These are phyloP conservation scores for Dinocampus coccinellae DNA, from an alignment of 2,888 invertebrate genomes.

Conservation along the genomic window DNA sequence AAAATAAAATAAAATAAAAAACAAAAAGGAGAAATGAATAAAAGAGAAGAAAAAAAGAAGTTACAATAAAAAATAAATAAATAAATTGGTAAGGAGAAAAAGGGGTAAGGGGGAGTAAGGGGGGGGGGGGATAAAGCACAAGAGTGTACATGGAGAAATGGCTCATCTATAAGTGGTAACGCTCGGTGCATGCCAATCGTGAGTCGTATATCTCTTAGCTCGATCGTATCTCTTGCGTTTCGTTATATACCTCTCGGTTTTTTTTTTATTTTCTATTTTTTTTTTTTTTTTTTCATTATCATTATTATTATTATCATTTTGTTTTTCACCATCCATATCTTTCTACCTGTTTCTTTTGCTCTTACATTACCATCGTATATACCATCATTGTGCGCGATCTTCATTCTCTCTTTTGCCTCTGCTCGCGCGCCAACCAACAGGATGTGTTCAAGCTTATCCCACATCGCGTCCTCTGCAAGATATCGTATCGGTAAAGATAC, in stretches of 20 bases:
- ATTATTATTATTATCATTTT: no score
- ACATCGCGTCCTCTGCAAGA: slow-evolving; percentile 19
- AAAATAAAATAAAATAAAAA: no score
- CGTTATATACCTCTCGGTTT: slow-evolving; percentile 42
- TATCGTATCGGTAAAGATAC: slow-evolving; percentile 42
- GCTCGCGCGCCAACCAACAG: slow-evolving; percentile 21
- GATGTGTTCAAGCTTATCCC: slow-evolving; percentile 31
- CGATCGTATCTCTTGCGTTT: slow-evolving; percentile 55
- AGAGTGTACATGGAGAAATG: slow-evolving; percentile 43
- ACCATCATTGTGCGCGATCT: neutral
- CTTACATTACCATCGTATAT: neutral
- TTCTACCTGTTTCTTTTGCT: neutral
- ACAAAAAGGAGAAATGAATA: no score
- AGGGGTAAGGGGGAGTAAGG: no score
- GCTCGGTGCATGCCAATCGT: slow-evolving; percentile 59
- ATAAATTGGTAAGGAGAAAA: slow-evolving; percentile 1
- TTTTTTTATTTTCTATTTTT: slow-evolving; percentile 27
- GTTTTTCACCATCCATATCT: neutral
- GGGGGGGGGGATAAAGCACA: slow-evolving; percentile 25
- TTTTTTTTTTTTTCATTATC: no score
- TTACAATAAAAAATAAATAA: neutral
- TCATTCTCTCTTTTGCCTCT: slow-evolving; percentile 29
- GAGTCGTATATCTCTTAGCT: slow-evolving; percentile 55
- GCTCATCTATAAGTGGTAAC: slow-evolving; percentile 55
- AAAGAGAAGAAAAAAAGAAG: neutral